A percentile compares a stretch with the other conserved stretches of the same genome.
Conservation (phyloP, 2,888 invertebrate species). For the Polyommatus iphigenia region DNA sequence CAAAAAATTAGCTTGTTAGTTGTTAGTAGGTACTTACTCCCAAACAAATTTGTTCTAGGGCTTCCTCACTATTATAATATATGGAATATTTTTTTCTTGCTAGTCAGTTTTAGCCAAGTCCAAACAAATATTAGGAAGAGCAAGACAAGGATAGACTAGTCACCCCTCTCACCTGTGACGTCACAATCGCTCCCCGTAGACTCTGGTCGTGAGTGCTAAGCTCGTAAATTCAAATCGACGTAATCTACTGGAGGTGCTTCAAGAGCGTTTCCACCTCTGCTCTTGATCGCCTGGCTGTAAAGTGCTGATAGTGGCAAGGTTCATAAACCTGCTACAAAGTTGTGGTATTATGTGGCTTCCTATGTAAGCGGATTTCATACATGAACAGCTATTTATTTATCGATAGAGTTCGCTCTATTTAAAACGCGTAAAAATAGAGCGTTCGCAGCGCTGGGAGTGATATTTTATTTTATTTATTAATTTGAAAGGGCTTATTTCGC, state of each 20-base stretch:
- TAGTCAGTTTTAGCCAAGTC: no score
- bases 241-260: slow-evolving; percentile 40
- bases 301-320: slow-evolving; percentile 3
- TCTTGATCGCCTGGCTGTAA: not conserved
- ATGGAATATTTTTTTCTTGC: no score
- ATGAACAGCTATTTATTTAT: not conserved
- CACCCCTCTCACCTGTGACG: not conserved
- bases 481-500: no score
- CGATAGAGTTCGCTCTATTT: not conserved
- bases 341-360: not conserved
- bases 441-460: not conserved
- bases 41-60: no score
- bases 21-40: no score
- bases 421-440: not conserved
- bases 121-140: not conserved
- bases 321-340: slow-evolving; percentile 6
- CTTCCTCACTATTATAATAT: no score
- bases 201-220: slow-evolving; percentile 35
- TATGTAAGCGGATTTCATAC: not conserved
- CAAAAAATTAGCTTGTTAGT: no score
- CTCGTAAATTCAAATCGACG: slow-evolving; percentile 54
- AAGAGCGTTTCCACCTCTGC: slow-evolving; percentile 44
- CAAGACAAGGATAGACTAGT: not conserved
- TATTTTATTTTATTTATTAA: no score
- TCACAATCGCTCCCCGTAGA: slow-evolving; percentile 6